These are phyloP conservation scores for Scelioninae gen. 1 DNA, from an alignment of 2,888 invertebrate species.

Conservation along the genomic window DNA sequence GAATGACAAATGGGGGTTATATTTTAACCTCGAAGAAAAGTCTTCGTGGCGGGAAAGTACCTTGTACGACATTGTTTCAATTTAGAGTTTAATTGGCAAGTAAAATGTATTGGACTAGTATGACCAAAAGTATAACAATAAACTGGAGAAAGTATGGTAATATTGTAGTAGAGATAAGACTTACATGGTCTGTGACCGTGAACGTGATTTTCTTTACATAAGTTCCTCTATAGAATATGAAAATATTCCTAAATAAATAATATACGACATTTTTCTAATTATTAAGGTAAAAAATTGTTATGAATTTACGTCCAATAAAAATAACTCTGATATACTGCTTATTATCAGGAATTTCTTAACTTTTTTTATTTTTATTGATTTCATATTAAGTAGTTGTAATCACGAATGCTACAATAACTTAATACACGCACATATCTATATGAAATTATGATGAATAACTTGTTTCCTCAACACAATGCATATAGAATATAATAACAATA, in stretches of 20 bases:
- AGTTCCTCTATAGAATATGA: too few species aligned
- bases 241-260: too few species aligned
- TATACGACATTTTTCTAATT: too few species aligned
- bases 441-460: slow-evolving; percentile 35
- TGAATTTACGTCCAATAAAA: too few species aligned
- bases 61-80: slow-evolving; percentile 6
- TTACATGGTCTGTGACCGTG: slow-evolving; percentile 14
- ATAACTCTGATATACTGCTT: too few species aligned
- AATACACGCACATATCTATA: slow-evolving; percentile 48
- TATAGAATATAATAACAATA: slow-evolving; percentile 47
- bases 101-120: not conserved
- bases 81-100: slow-evolving; percentile 36
- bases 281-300: too few species aligned
- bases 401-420: slow-evolving; percentile 16
- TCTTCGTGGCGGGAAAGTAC: slow-evolving; percentile 8
- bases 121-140: slow-evolving; percentile 59
- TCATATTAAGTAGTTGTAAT: slow-evolving; percentile 3
- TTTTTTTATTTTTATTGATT: too few species aligned
- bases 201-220: slow-evolving; percentile 30
- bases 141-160: slow-evolving; percentile 40
- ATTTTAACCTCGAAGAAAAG: slow-evolving; percentile 9
- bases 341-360: not conserved
- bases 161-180: slow-evolving; percentile 34
- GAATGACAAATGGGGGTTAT: slow-evolving; percentile 46
- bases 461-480: slow-evolving; percentile 49